phyloP scores from a whole-genome alignment of 2,888 invertebrate genomes.

The Drosophila histrio region DNA sequence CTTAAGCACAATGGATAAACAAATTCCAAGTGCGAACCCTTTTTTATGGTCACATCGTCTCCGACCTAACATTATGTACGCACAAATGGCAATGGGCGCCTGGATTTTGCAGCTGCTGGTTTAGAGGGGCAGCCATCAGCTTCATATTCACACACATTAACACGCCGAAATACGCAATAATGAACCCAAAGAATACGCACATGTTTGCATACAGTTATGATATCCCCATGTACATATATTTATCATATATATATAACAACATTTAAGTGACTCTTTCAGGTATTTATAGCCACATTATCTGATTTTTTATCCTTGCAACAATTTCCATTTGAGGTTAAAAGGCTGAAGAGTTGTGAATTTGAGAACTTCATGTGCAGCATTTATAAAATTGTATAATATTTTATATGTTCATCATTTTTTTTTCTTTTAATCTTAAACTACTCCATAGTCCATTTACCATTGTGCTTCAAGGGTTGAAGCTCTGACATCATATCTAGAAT shows the following conservation, averaged over 20 bases:
- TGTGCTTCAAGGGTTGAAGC: constrained; percentile 22
- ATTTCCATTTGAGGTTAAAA: not conserved
- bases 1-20: not conserved
- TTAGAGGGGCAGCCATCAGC: constrained; percentile 20
- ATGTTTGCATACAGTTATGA: constrained; percentile 19
- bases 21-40: constrained; percentile 66
- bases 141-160: constrained; percentile 66
- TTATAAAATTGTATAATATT: not conserved
- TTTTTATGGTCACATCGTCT: constrained; percentile 65
- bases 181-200: constrained; percentile 30
- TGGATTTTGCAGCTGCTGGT: constrained; percentile 47
- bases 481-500: constrained; percentile 17
- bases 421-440: not conserved
- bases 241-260: constrained; percentile 20
- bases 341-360: not conserved
- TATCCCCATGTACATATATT: not conserved
- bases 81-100: constrained; percentile 57
- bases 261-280: constrained; percentile 15
- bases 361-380: not conserved
- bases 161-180: constrained; percentile 42
- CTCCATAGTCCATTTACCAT: not conserved
- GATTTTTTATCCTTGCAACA: constrained; percentile 15
- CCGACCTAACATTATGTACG: constrained; percentile 56
- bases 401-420: not conserved
- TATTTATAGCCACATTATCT: constrained; percentile 12